Evolutionary conservation across 2,888 invertebrate species (phyloP).

Genomic region (Drosophila mulleri): DNA sequence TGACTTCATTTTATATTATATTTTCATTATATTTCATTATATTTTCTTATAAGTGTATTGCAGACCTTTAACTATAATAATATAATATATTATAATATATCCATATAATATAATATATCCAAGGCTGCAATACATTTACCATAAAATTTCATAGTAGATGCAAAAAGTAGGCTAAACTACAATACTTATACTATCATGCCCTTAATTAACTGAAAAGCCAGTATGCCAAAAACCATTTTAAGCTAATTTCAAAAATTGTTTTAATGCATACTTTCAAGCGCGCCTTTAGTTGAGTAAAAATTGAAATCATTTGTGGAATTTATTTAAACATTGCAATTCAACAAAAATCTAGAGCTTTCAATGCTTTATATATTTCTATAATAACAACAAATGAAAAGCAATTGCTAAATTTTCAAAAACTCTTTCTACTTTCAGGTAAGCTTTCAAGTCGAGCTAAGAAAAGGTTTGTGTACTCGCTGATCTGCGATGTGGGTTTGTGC

Average conservation of each 20-base stretch:
- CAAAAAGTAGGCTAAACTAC: neutral
- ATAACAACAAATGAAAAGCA: constrained; percentile 2
- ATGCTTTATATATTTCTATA: neutral
- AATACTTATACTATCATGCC: neutral
- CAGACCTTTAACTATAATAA: too few species aligned
- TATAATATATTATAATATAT: too few species aligned
- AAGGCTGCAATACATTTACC: too few species aligned
- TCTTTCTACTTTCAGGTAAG: constrained; percentile 60
- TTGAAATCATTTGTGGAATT: neutral
- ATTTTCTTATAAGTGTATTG: too few species aligned
- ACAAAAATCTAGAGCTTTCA: neutral
- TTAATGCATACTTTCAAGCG: neutral
- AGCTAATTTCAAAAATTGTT: neutral
- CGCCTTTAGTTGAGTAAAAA: neutral
- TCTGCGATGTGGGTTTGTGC: neutral
- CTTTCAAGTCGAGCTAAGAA: constrained; percentile 22
- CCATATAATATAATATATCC: too few species aligned
- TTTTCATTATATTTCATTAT: too few species aligned
- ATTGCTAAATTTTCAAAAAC: neutral
- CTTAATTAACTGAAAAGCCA: neutral
- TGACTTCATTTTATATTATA: too few species aligned
- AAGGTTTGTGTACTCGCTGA: constrained; percentile 24
- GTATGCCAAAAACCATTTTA: neutral
- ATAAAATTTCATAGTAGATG: too few species aligned
- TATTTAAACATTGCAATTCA: neutral